phyloP scores from a whole-genome alignment of 2,888 invertebrate species.

The Spicauda simplicius region DNA sequence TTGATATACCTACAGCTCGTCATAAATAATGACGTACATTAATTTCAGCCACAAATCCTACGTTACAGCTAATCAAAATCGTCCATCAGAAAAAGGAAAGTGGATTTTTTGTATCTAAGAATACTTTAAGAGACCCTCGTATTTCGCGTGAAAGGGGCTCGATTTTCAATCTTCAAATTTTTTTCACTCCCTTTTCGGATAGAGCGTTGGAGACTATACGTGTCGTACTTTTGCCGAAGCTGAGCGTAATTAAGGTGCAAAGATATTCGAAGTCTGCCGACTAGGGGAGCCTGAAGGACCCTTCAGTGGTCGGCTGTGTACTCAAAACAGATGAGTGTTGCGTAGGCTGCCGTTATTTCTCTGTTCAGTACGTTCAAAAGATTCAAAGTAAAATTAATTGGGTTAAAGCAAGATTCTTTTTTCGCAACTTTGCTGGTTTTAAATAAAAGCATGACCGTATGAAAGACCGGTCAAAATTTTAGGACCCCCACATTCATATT shows the following conservation, averaged over 20 bases:
- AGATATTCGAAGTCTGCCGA: constrained; percentile 79
- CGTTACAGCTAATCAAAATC: constrained; percentile 56
- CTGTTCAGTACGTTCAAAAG: constrained; percentile 72
- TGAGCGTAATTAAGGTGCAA: constrained; percentile 83
- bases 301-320: constrained; percentile 74
- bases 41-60: constrained; percentile 50
- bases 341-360: constrained; percentile 69
- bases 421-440: constrained; percentile 48
- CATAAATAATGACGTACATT: constrained; percentile 4
- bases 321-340: constrained; percentile 76
- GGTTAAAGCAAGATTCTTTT: constrained; percentile 47
- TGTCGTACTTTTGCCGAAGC: constrained; percentile 70
- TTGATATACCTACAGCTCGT: constrained; percentile 1
- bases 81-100: constrained; percentile 52
- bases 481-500: neutral
- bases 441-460: constrained; percentile 45
- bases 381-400: constrained; percentile 76
- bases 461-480: constrained; percentile 2
- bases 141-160: constrained; percentile 56
- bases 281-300: constrained; percentile 67
- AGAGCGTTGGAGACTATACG: constrained; percentile 67
- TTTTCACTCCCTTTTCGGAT: constrained; percentile 61
- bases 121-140: constrained; percentile 58
- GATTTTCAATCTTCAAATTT: constrained; percentile 62
- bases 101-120: constrained; percentile 55